These are phyloP conservation scores for Palythoa heliodiscus DNA, from an alignment of 92 coral and sea anemone genomes.

Conservation along the genomic window DNA sequence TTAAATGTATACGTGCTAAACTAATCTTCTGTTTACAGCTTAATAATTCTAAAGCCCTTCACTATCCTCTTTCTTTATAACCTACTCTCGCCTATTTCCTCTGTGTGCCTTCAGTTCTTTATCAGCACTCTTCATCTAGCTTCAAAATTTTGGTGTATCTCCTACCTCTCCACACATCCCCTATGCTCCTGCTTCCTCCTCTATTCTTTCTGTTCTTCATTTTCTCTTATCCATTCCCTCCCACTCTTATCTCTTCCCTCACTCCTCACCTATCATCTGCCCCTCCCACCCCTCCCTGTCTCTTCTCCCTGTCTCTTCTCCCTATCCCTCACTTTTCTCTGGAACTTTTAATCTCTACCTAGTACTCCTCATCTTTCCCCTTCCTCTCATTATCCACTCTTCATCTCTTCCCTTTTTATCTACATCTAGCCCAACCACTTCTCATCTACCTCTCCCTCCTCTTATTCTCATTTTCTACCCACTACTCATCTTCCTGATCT, in stretches of 20 bases:
- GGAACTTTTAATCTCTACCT: neutral
- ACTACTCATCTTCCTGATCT: neutral
- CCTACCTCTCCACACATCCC: neutral
- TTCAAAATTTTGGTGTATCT: no score
- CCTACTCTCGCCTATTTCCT: neutral
- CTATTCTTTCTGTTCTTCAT: neutral
- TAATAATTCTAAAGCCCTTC: neutral
- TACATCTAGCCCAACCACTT: neutral
- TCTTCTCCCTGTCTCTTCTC: neutral
- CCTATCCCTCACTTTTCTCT: neutral
- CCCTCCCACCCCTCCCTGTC: slow-evolving; percentile 2
- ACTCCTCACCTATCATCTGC: neutral
- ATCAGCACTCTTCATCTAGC: neutral
- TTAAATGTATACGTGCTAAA: neutral
- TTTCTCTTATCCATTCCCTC: neutral
- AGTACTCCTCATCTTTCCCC: neutral
- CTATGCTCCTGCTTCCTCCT: neutral
- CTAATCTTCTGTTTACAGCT: no score
- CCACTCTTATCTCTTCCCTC: neutral
- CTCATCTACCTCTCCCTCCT: neutral
- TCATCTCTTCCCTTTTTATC: neutral
- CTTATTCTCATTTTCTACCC: neutral
- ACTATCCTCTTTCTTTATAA: neutral
- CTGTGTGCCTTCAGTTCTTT: neutral
- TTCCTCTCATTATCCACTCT: neutral